These are phyloP conservation scores for Tenrec ecaudatus DNA, from an alignment of 2,113 vertebrate species.

Conservation along the genomic window DNA sequence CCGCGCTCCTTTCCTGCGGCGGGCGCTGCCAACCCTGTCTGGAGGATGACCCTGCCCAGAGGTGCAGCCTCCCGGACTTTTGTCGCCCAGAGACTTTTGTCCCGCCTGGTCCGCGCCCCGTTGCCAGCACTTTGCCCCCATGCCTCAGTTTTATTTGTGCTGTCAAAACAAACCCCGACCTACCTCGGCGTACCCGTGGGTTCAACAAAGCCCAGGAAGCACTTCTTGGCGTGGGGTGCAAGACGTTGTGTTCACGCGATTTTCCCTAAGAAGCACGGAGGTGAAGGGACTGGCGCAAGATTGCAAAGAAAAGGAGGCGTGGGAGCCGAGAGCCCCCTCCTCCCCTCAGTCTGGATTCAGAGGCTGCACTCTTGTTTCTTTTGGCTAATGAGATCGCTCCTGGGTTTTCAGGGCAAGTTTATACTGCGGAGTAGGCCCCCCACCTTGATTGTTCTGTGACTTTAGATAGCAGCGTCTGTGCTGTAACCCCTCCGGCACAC, in stretches of 20 bases:
- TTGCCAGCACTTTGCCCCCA: not conserved
- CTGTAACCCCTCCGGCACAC: not conserved
- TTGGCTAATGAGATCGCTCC: not conserved
- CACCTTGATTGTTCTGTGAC: not conserved
- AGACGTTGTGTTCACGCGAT: conserved; percentile 9
- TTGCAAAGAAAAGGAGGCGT: conserved; percentile 24
- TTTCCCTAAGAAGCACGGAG: not conserved
- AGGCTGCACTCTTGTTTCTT: not conserved
- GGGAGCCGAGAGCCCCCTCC: not conserved
- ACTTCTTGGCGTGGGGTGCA: not conserved
- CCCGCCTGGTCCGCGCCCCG: rapidly evolving
- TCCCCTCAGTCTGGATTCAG: not conserved
- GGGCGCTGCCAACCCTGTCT: not conserved
- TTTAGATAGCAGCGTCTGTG: not conserved
- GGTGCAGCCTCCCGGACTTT: not conserved
- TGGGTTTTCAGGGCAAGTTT: not conserved
- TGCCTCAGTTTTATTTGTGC: not conserved
- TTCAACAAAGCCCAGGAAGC: conserved; percentile 26
- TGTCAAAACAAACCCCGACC: conserved; percentile 8
- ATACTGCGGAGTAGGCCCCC: not conserved
- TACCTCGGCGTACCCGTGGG: not conserved
- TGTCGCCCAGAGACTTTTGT: not conserved
- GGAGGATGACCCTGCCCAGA: not conserved
- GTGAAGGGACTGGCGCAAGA: conserved; percentile 52
- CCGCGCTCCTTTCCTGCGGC: not conserved